Base-by-base conservation (phyloP, 1,140 invertebrate genomes). In the Nylanderia fulva region DNA sequence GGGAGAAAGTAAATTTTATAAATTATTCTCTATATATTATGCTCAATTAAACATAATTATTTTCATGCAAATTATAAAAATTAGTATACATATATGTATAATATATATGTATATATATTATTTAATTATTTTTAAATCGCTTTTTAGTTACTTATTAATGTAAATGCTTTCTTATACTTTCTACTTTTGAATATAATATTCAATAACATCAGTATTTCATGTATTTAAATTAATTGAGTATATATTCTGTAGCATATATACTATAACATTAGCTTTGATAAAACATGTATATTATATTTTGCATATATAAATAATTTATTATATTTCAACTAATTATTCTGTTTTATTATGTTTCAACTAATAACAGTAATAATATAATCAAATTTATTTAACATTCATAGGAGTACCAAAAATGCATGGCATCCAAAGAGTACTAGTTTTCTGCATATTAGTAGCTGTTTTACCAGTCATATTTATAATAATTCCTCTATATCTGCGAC, bases 401-500 rank as follows among this genome's bases (percentile, higher is more conserved):
- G 87, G n/a, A 15, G 24, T 93, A 85, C 95, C 94, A 93, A 96
- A 96, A 94, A 97, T 98, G 96, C 96, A 96, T 95, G 97, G 97
- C 79, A 96, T 96, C 66, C 96, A 96, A 90, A 95, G 97, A 92
- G 97, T 98, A 39, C 91, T 97, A 68, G 95, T 96, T 74, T 98
- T 98, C 90, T 98, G 97, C 90, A 92, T 96, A 5, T 93, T 98
- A 85, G 97, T 96, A 84, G 96, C 96, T 61, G 93, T 98, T 82
- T 90, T 98, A 85, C 97, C 97, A 61, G 96, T 96, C 76, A 94
- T 96, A 72, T 93, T 98, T 33, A 96, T 98, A 76, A 95, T 97
- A 33, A 95, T 96, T 87, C 97, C 97, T 56, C 93, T 98, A 45
- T 97, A 98, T 93, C 94, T 98, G 85, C 95, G 97, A 45, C 97